These are phyloP conservation scores for Drosophila trapezifrons DNA, from an alignment of 1,140 invertebrate species.

Conservation along the genomic window DNA sequence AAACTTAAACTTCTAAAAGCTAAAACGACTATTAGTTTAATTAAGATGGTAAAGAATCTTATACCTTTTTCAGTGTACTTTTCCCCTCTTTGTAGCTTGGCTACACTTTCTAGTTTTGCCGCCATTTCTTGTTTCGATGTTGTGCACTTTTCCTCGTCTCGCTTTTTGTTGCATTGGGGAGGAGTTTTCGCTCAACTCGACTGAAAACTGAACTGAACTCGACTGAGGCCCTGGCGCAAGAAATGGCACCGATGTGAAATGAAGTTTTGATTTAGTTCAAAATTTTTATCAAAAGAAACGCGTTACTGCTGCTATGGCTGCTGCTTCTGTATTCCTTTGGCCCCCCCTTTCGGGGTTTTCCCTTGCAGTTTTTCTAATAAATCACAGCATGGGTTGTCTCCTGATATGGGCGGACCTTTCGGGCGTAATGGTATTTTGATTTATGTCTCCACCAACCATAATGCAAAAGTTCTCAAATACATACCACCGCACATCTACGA, in stretches of 20 bases:
- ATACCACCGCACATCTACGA: constrained; percentile 36
- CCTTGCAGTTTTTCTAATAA: constrained; percentile 80
- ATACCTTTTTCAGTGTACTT: background rate
- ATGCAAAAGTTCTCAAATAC: constrained; percentile 74
- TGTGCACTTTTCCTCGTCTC: constrained; percentile 71
- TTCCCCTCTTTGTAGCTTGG: constrained; percentile 15
- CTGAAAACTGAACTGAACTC: constrained; percentile 68
- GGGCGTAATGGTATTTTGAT: constrained; percentile 84
- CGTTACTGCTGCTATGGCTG: constrained; percentile 58
- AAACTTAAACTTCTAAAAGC: no score
- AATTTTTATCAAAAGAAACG: constrained; percentile 84
- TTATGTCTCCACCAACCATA: constrained; percentile 77
- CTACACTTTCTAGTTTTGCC: constrained; percentile 77
- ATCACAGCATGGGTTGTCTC: constrained; percentile 84
- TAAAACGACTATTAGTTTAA: no score
- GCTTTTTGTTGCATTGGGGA: constrained; percentile 62
- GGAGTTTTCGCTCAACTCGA: constrained; percentile 69
- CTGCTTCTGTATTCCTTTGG: constrained; percentile 60
- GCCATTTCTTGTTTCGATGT: constrained; percentile 81
- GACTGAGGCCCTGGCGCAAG: constrained; percentile 68
- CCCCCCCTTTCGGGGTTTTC: constrained; percentile 29
- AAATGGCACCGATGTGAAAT: constrained; percentile 84
- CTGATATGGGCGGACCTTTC: constrained; percentile 83
- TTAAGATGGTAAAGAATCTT: no score
- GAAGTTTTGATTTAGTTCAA: constrained; percentile 84